These are phyloP conservation scores for Campoletis raptor DNA, from an alignment of 2,888 invertebrate species.

Conservation along the genomic window DNA sequence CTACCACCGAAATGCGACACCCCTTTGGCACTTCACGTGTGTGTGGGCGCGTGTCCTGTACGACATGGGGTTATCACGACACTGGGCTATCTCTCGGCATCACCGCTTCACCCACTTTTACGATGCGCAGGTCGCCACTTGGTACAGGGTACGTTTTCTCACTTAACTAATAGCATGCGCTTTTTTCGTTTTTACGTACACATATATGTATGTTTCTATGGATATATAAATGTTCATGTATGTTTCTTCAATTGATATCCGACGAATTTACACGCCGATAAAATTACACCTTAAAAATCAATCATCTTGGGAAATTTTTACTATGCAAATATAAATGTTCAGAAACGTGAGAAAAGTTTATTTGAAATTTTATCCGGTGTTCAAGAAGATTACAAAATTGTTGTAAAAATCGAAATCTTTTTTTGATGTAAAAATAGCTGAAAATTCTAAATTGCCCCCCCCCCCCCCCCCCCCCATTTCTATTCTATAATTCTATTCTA, in stretches of 20 bases:
- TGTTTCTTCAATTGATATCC: background rate
- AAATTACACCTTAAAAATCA: background rate
- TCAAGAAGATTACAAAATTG: too few relatives aligned
- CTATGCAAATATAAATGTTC: too few relatives aligned
- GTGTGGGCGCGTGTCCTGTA: conserved; percentile 56
- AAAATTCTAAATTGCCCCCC: background rate
- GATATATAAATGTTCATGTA: background rate
- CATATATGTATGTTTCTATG: background rate
- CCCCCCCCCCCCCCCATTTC: too few relatives aligned
- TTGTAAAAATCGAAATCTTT: too few relatives aligned
- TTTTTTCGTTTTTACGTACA: conserved; percentile 44
- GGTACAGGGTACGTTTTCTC: conserved; percentile 94
- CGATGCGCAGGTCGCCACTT: conserved; percentile 92
- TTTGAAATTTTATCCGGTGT: too few relatives aligned
- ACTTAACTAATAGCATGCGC: conserved; percentile 84
- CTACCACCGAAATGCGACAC: conserved; percentile 72
- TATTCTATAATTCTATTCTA: background rate
- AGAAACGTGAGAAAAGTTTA: too few relatives aligned
- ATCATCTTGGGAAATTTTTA: background rate
- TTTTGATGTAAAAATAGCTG: background rate
- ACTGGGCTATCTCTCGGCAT: conserved; percentile 75
- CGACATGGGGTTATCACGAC: conserved; percentile 72
- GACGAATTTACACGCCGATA: background rate
- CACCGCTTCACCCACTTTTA: conserved; percentile 81
- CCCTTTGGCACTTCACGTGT: conserved; percentile 75